Conservation (phyloP, 2,113 vertebrate species). For the Hiodon tergisus region DNA sequence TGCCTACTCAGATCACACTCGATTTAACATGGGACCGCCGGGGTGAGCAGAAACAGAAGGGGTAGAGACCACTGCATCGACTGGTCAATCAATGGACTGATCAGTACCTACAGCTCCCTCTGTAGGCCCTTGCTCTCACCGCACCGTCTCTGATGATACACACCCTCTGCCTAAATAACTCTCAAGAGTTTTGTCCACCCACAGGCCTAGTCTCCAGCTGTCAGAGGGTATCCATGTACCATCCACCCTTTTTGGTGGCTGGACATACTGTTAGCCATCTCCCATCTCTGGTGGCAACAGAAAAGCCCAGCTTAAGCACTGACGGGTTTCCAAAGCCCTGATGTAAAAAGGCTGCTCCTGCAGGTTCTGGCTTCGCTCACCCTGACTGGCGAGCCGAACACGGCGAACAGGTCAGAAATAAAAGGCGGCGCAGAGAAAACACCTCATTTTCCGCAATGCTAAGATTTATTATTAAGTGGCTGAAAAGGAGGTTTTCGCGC, state of each 20-base stretch:
- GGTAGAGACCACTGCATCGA: constrained; percentile 60
- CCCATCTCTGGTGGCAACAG: constrained; percentile 31
- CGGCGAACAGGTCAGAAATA: constrained; percentile 16
- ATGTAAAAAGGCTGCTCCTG: constrained; percentile 26
- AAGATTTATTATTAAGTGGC: constrained; percentile 17
- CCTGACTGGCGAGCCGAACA: constrained; percentile 31
- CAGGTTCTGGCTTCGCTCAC: constrained; percentile 28
- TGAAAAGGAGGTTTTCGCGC: constrained; percentile 15
- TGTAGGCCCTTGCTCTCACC: constrained; percentile 39
- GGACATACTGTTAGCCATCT: constrained; percentile 7
- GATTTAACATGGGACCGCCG: constrained; percentile 60
- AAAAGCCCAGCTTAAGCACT: constrained; percentile 33
- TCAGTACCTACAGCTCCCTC: constrained; percentile 53
- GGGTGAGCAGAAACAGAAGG: constrained; percentile 62
- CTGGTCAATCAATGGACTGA: constrained; percentile 67
- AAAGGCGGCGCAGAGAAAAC: constrained; percentile 1
- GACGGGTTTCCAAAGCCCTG: constrained; percentile 13
- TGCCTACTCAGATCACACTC: constrained; percentile 57
- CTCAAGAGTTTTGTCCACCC: too few relatives aligned
- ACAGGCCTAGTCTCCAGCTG: constrained; percentile 17
- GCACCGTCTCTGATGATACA: neutral
- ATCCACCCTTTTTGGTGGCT: neutral
- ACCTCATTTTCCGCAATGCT: neutral
- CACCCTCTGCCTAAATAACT: too few relatives aligned
- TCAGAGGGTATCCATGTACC: constrained; percentile 27